Conservation (phyloP, 2,113 vertebrate genomes). For the Alces alces region DNA sequence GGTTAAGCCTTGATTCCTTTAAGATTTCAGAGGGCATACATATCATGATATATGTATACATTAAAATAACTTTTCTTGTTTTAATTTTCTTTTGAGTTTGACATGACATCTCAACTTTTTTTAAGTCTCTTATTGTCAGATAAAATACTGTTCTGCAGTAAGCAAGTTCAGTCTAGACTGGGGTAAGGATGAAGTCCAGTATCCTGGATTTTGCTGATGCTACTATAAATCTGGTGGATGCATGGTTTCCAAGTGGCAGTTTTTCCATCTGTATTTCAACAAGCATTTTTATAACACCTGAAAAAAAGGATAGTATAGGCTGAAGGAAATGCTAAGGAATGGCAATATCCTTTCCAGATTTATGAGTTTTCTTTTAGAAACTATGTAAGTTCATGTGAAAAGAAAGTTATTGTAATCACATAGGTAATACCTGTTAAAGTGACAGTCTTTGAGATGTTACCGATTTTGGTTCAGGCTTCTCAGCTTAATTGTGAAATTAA, state of each 20-base stretch:
- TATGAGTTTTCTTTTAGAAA: neutral
- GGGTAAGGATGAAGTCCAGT: constrained; percentile 36
- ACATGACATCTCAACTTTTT: neutral
- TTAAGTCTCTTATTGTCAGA: neutral
- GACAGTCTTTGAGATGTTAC: neutral
- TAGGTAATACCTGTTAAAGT: constrained; percentile 21
- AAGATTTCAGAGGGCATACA: neutral
- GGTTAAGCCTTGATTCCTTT: neutral
- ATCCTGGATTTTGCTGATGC: constrained; percentile 24
- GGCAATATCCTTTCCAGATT: neutral
- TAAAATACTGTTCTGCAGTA: constrained; percentile 65
- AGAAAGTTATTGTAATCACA: neutral
- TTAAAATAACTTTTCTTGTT: neutral
- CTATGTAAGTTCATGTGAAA: neutral
- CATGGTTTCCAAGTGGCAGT: neutral
- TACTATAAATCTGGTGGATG: constrained; percentile 34
- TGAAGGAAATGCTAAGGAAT: neutral
- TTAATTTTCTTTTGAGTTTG: neutral
- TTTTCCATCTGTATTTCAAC: constrained; percentile 51
- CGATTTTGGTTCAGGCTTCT: neutral
- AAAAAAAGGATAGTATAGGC: neutral
- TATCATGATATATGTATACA: neutral
- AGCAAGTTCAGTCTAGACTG: constrained; percentile 36
- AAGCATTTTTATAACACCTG: constrained; percentile 42
- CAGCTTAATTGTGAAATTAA: neutral